Evolutionary conservation across 1,140 invertebrate species (phyloP).

Genomic region (Pinna nobilis): DNA sequence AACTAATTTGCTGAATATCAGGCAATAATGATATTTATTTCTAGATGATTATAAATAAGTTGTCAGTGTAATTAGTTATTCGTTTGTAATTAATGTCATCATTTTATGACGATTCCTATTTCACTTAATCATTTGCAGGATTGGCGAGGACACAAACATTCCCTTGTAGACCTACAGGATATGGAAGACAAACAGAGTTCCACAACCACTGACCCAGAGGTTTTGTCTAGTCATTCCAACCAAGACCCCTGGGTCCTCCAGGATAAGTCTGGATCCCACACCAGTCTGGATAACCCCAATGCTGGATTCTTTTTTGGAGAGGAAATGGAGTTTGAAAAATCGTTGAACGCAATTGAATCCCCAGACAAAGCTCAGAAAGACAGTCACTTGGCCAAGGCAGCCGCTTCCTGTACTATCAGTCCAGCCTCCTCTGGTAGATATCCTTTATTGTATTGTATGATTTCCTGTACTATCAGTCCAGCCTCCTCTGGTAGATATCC

Average conservation of each 20-base stretch:
- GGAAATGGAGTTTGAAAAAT: constrained; percentile 22
- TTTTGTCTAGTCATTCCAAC: constrained; percentile 26
- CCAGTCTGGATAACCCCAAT: constrained; percentile 69
- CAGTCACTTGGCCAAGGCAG: constrained; percentile 34
- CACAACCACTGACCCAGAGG: constrained; percentile 10
- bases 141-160: constrained; percentile 82
- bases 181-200: constrained; percentile 12
- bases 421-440: constrained; percentile 12
- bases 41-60: too few species aligned
- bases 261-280: constrained; percentile 6
- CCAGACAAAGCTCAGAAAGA: constrained; percentile 31
- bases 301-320: constrained; percentile 29
- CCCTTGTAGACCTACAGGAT: constrained; percentile 8
- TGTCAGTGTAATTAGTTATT: too few species aligned
- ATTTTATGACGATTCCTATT: too few species aligned
- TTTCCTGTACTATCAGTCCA: constrained; percentile 24
- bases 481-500: constrained; percentile 8
- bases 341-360: neutral
- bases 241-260: constrained; percentile 44
- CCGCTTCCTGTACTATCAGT: constrained; percentile 24
- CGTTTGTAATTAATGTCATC: too few species aligned
- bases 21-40: too few species aligned
- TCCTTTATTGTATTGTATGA: too few species aligned
- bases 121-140: constrained; percentile 78
- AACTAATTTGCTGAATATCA: too few species aligned